These are phyloP conservation scores for Pseudochirops cupreus DNA, from an alignment of 2,797 vertebrate genomes.

Conservation along the genomic window DNA sequence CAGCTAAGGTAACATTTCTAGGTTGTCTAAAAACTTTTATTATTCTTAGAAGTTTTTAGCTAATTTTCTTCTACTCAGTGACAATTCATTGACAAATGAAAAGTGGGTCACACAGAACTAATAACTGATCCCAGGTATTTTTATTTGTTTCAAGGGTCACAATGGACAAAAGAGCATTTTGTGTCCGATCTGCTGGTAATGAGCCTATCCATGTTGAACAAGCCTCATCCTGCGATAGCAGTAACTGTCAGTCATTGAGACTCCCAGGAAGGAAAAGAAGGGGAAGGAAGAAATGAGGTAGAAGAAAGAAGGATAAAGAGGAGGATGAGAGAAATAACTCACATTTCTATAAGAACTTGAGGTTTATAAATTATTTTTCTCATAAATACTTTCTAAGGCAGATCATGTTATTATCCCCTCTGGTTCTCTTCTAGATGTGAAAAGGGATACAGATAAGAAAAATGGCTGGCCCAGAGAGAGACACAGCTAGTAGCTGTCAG, in stretches of 20 bases:
- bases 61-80: not conserved
- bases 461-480: not conserved
- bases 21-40: not conserved
- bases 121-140: not conserved
- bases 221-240: not conserved
- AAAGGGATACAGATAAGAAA: not conserved
- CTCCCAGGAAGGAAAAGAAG: not conserved
- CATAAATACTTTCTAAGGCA: not conserved
- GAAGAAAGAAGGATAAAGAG: constrained; percentile 28
- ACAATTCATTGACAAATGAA: not conserved
- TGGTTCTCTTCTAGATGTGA: not conserved
- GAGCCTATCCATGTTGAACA: not conserved
- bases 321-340: constrained; percentile 10
- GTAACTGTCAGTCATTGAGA: not conserved
- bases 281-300: not conserved
- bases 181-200: not conserved
- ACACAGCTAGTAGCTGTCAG: not conserved
- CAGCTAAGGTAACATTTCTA: not conserved
- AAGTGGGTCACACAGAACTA: not conserved
- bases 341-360: not conserved
- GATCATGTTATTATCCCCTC: not conserved
- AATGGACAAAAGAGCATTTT: not conserved
- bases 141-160: not conserved
- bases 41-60: not conserved
- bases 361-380: not conserved